Percentiles rank a stretch among this genome's conserved stretches.
These are phyloP conservation scores for Syrista parreyssii DNA, from an alignment of 2,888 invertebrate species.

Conservation along the genomic window DNA sequence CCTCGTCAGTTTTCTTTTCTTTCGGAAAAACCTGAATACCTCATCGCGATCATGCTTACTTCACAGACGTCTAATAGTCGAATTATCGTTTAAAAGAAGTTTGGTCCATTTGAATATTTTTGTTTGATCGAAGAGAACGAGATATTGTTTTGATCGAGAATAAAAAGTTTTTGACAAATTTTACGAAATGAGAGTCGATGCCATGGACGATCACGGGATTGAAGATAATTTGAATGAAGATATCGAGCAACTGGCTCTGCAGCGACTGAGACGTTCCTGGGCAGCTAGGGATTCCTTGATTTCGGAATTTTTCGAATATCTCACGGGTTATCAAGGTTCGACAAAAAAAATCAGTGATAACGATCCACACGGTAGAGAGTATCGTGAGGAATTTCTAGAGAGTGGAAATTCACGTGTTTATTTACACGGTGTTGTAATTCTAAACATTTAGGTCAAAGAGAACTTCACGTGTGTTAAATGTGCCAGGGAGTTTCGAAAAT, in stretches of 20 bases:
- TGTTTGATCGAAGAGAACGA: too few relatives aligned
- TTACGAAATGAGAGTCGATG: neutral
- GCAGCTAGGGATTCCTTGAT: constrained; percentile 59
- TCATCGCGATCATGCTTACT: constrained; percentile 25
- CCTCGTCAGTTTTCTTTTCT: constrained; percentile 30
- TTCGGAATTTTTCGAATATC: constrained; percentile 66
- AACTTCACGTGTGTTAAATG: neutral
- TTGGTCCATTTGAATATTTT: neutral
- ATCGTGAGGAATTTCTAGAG: neutral
- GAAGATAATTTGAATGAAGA: neutral
- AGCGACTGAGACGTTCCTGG: constrained; percentile 58
- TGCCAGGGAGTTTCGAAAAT: neutral
- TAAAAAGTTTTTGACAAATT: neutral
- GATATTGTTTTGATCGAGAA: too few relatives aligned
- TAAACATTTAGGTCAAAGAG: neutral
- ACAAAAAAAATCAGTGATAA: neutral
- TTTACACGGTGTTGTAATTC: neutral
- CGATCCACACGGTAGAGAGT: neutral
- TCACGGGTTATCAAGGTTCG: constrained; percentile 69
- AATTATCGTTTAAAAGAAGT: neutral
- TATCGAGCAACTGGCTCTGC: constrained; percentile 34
- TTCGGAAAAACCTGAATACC: constrained; percentile 24
- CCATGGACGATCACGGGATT: neutral
- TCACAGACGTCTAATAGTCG: neutral
- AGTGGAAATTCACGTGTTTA: neutral